Base-by-base conservation (phyloP, 2,888 invertebrate genomes). In the Ceraclea dissimilis region DNA sequence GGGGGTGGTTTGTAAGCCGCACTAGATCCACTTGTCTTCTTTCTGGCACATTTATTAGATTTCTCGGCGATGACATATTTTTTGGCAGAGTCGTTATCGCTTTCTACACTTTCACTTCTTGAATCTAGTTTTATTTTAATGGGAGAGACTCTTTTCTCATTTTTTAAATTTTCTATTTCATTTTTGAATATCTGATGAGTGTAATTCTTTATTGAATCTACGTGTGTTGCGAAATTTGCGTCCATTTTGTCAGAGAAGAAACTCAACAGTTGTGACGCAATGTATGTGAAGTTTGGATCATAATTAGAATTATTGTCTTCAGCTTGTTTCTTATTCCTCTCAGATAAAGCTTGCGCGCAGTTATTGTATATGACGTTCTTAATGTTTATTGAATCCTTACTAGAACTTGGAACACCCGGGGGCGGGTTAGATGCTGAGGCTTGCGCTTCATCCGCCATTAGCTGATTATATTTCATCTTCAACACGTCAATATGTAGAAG, bases 361-460 rank as follows among this genome's bases (percentile, higher is more conserved):
- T 55, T 55, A 46, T 55, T 55, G 55, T 55, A 55, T 8, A 55
- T 55, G 17, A 55, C 50, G 26, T 55, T 55, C 20, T 39, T 55
- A 16, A 55, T 55, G 31, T 55, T 55, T 8, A 55, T 55, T 2
- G 55, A 50, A 8, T 55, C 55, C 5, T 50, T 55, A n/a, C 49
- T 51, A 2, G 44, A 10, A 16, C 16, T 22, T 10, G 13, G 11
- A 20, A 2, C 22, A 19, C n/a, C 16, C 18, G 5, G 10, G 4
- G 47, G 6, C 43, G 6, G 2, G 17, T 47, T 47, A 18, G 19
- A 19, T 8, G 2, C 13, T 5, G 46, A 46, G 4, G 46, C 19
- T 18, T 11, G 19, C 8, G 19, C 2, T 20, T 10, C 20, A 6
- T 46, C 19, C n/a, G 16, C 17, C n/a, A 26, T 50, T 17, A 50